Evolutionary conservation across 2,113 vertebrate genomes (phyloP), one percentile per base, ranked within the genome.

Genomic region (Vimba vimba): DNA sequence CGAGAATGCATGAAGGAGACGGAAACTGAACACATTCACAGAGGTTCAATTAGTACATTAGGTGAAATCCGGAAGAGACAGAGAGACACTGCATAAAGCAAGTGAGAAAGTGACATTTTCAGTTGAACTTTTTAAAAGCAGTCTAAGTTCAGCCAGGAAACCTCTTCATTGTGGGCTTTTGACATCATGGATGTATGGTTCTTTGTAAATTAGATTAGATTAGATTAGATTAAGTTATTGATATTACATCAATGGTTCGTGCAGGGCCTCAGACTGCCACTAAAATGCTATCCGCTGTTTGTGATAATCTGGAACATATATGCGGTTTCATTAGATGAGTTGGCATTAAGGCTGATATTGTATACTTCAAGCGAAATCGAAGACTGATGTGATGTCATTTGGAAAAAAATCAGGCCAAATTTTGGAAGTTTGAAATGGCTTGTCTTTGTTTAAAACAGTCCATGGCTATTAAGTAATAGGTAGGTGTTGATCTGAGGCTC

Each of bases 41-140:
- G 36, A 45, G 57, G 23, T 79, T 79, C 52, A 62, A 43, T 79
- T 43, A 60, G 23, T 79, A 79, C 33, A 6, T 59, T 60, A 62
- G 33, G 36, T 25, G 77, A 60, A 43, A 62, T 43, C 77, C 10
- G 23, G 33, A 79, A 60, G 57, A 62, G 11, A 81, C 79, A 21
- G 13, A 66, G 17, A 81, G 30, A 79, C 30, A 30, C 1, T 23
- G 36, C 12, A 62, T 23, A 80, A 80, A 45, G 57, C 43, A 79
- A 62, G 23, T 43, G 13, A 45, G 59, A 66, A 30, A 62, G 21
- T 81, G 60, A 66, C n/a, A 77, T 55, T 55, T 50, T 77, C 50
- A 52, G 75, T 27, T 25, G 39, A 74, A 12, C 12, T 45, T 25
- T 45, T 45, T 36, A 43, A 45, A 30, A 74, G 19, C 23, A 25